phyloP scores from a whole-genome alignment of 2,888 invertebrate genomes.

The Abrostola tripartita region DNA sequence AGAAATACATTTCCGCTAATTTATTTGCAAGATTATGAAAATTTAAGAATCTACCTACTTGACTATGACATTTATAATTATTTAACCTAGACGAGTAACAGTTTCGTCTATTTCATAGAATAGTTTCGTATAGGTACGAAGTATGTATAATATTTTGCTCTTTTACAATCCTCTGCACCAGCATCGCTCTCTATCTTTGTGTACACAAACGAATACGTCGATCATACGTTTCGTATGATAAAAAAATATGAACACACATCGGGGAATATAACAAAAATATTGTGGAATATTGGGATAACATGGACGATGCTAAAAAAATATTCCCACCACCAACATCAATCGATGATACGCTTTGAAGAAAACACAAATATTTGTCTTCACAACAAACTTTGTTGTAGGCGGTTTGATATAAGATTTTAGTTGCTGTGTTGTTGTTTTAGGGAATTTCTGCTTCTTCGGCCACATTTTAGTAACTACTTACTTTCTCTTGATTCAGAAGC shows the following conservation, averaged over 20 bases:
- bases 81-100: too few species aligned
- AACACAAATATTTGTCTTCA: slow-evolving; percentile 70
- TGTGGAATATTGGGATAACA: slow-evolving; percentile 51
- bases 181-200: background rate
- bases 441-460: background rate
- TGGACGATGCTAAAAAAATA: slow-evolving; percentile 62
- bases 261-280: slow-evolving; percentile 48
- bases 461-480: too few species aligned
- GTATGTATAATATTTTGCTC: too few species aligned
- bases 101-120: too few species aligned
- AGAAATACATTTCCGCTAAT: too few species aligned
- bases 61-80: too few species aligned
- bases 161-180: too few species aligned
- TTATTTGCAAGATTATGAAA: too few species aligned
- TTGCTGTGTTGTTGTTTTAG: slow-evolving; percentile 23
- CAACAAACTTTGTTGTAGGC: slow-evolving; percentile 19
- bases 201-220: slow-evolving; percentile 7
- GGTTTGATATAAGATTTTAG: slow-evolving; percentile 21
- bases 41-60: too few species aligned
- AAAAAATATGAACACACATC: slow-evolving; percentile 37
- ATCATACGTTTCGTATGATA: slow-evolving; percentile 19
- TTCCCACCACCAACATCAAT: slow-evolving; percentile 64
- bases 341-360: slow-evolving; percentile 57
- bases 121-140: too few species aligned
- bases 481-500: too few species aligned